These are phyloP conservation scores for Oscheius myriophilus DNA, from an alignment of 2,888 invertebrate species.

Conservation along the genomic window DNA sequence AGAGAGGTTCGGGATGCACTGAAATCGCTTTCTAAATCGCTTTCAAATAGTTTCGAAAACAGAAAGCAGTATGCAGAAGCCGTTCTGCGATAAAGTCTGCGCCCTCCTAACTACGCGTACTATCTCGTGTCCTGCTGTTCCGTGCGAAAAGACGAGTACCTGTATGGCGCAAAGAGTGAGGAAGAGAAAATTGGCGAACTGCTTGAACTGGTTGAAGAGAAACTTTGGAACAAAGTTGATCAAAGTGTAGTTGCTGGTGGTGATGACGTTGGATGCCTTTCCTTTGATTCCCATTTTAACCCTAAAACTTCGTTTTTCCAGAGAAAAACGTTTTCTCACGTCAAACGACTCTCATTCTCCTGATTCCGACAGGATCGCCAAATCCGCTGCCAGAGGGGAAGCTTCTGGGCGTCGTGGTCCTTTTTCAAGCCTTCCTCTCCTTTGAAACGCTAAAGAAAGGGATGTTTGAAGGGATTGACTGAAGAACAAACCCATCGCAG, in stretches of 20 bases:
- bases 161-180: conserved; percentile 93
- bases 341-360: not conserved
- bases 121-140: too few species aligned
- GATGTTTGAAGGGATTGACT: not conserved
- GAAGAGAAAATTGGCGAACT: conserved; percentile 99
- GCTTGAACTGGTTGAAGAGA: conserved; percentile 96
- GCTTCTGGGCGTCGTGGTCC: too few species aligned
- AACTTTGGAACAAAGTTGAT: conserved; percentile 90
- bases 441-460: not conserved
- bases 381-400: too few species aligned
- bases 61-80: not conserved
- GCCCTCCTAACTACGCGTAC: not conserved
- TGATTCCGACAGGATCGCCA: not conserved
- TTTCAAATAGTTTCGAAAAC: not conserved
- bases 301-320: not conserved
- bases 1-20: conserved; percentile 98
- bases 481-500: conserved; percentile 12
- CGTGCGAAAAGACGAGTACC: too few species aligned
- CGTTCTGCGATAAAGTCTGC: not conserved
- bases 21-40: too few species aligned
- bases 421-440: not conserved
- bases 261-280: conserved; percentile 70
- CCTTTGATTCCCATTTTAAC: not conserved
- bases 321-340: not conserved
- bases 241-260: conserved; percentile 90